Percentiles rank a stretch among this genome's conserved stretches.
Evolutionary conservation across 2,113 vertebrate species (phyloP).

Genomic region (Todiramphus saurophagus): DNA sequence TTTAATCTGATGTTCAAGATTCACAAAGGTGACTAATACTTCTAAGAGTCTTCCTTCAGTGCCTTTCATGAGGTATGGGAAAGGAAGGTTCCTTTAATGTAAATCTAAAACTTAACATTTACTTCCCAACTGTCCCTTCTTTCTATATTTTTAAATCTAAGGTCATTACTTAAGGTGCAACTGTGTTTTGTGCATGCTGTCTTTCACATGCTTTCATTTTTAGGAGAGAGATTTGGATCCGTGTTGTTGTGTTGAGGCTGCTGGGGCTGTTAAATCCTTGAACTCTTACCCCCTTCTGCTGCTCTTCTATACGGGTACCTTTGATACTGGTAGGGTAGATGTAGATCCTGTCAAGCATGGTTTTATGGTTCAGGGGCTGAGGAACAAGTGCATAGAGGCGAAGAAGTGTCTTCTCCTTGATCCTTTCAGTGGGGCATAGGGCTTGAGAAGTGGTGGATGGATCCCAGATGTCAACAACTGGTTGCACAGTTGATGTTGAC

Average conservation of each 20-base stretch:
- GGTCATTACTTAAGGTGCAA: background rate
- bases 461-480: background rate
- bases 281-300: background rate
- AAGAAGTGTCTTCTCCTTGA: background rate
- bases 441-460: background rate
- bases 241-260: background rate
- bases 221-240: background rate
- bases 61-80: background rate
- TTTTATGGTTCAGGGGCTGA: background rate
- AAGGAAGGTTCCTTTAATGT: background rate
- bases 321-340: background rate
- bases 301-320: background rate
- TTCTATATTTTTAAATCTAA: background rate
- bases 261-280: background rate
- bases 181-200: background rate
- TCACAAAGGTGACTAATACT: background rate
- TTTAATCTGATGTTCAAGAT: background rate
- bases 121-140: background rate
- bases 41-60: background rate
- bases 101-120: background rate
- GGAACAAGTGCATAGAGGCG: background rate
- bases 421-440: accelerated
- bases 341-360: background rate
- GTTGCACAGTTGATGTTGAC: background rate
- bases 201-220: background rate